phyloP scores from a whole-genome alignment of 2,888 invertebrate genomes.

The Rhagium mordax region DNA sequence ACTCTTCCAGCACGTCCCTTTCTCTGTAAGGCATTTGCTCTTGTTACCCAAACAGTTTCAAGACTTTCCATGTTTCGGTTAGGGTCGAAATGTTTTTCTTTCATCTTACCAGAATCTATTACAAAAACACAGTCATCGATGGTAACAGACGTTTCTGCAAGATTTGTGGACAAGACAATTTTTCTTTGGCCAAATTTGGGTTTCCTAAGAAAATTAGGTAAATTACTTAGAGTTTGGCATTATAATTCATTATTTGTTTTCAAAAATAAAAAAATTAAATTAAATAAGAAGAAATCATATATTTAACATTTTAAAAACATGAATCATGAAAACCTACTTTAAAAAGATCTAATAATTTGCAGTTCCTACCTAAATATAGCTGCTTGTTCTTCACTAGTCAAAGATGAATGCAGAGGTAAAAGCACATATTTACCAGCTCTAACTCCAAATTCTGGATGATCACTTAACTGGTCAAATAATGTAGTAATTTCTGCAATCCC shows the following conservation, averaged over 20 bases:
- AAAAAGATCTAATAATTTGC: background rate
- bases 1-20: conserved; percentile 94
- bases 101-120: conserved; percentile 93
- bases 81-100: conserved; percentile 87
- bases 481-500: conserved; percentile 85
- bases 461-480: conserved; percentile 78
- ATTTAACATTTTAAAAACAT: too few relatives aligned
- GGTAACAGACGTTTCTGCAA: conserved; percentile 96
- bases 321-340: too few relatives aligned
- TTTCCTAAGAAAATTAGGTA: conserved; percentile 69
- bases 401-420: conserved; percentile 89
- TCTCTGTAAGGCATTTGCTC: conserved; percentile 91
- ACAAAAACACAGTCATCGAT: conserved; percentile 97
- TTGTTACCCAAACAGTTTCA: conserved; percentile 91
- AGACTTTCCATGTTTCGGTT: conserved; percentile 91
- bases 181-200: conserved; percentile 83
- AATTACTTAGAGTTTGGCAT: conserved; percentile 59
- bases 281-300: too few relatives aligned
- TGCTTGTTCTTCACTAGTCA: conserved; percentile 88
- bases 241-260: too few relatives aligned
- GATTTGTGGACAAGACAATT: conserved; percentile 92
- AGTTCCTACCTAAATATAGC: conserved; percentile 76
- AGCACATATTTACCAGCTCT: conserved; percentile 79
- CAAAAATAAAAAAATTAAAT: too few relatives aligned
- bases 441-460: conserved; percentile 77